Evolutionary conservation across 2,113 vertebrate genomes (phyloP).

Genomic region (Syngnathus scovelli): DNA sequence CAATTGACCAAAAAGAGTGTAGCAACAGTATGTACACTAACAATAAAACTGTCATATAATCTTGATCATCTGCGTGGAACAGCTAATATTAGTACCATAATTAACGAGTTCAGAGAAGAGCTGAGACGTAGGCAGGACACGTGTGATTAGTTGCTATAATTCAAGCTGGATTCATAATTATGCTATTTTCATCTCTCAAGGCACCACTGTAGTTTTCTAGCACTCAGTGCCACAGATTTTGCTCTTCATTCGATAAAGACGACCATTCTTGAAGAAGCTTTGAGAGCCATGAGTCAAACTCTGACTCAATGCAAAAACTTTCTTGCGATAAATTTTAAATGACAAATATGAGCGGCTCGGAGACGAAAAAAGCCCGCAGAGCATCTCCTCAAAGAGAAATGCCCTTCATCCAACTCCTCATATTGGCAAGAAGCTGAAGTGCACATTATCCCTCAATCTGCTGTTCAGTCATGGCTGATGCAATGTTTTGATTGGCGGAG

Average conservation of each 20-base stretch:
- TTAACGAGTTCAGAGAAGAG: too few species aligned
- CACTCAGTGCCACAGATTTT: background rate
- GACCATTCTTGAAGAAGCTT: background rate
- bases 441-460: slow-evolving; percentile 13
- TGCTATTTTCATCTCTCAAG: too few species aligned
- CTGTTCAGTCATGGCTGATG: slow-evolving; percentile 8
- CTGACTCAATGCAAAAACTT: background rate
- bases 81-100: too few species aligned
- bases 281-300: background rate
- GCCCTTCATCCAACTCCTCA: slow-evolving; percentile 24
- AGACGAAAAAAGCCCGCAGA: background rate
- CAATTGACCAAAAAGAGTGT: too few species aligned
- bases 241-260: background rate
- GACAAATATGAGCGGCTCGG: slow-evolving; percentile 10
- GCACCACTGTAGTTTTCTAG: background rate
- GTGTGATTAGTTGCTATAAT: too few species aligned
- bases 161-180: too few species aligned
- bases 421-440: slow-evolving; percentile 11
- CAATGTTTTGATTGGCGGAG: slow-evolving; percentile 22
- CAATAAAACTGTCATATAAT: too few species aligned
- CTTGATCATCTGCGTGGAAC: too few species aligned
- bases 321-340: slow-evolving; percentile 21
- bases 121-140: too few species aligned
- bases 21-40: too few species aligned
- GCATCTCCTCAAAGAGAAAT: slow-evolving; percentile 19